Conservation (phyloP, 1,140 invertebrate species). For the Gryllus bimaculatus region DNA sequence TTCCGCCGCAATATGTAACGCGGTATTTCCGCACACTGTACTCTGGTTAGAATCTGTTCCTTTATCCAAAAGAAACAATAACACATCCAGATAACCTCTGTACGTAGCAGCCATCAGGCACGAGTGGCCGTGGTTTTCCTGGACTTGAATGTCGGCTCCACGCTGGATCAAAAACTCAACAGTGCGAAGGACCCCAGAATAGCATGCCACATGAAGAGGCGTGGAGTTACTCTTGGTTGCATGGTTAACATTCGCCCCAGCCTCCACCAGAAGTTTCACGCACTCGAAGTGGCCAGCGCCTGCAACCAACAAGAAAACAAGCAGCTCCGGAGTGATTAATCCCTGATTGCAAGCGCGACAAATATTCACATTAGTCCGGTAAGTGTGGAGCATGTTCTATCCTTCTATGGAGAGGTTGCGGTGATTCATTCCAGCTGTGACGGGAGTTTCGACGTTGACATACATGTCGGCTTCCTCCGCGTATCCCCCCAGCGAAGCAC, state of each 20-base stretch:
- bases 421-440: too few species aligned
- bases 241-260: slow-evolving; percentile 82
- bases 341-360: too few species aligned
- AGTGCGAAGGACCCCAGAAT: slow-evolving; percentile 75
- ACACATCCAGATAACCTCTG: slow-evolving; percentile 46
- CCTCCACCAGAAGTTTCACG: slow-evolving; percentile 74
- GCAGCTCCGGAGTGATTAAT: not conserved
- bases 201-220: slow-evolving; percentile 75
- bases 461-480: too few species aligned
- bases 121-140: slow-evolving; percentile 85
- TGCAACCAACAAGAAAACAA: slow-evolving; percentile 22
- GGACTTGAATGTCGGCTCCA: slow-evolving; percentile 71
- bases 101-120: slow-evolving; percentile 93
- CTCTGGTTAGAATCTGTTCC: slow-evolving; percentile 71
- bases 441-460: too few species aligned
- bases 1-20: slow-evolving; percentile 87
- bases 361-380: too few species aligned
- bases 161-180: slow-evolving; percentile 73
- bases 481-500: too few species aligned
- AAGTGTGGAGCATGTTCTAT: too few species aligned
- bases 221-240: slow-evolving; percentile 74
- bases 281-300: slow-evolving; percentile 73
- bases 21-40: slow-evolving; percentile 78
- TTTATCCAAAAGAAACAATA: slow-evolving; percentile 68
- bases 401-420: too few species aligned